Percentiles rank a stretch among this genome's conserved stretches.
Conservation (phyloP, 2,113 vertebrate genomes). For the Melanocharis versteri region DNA sequence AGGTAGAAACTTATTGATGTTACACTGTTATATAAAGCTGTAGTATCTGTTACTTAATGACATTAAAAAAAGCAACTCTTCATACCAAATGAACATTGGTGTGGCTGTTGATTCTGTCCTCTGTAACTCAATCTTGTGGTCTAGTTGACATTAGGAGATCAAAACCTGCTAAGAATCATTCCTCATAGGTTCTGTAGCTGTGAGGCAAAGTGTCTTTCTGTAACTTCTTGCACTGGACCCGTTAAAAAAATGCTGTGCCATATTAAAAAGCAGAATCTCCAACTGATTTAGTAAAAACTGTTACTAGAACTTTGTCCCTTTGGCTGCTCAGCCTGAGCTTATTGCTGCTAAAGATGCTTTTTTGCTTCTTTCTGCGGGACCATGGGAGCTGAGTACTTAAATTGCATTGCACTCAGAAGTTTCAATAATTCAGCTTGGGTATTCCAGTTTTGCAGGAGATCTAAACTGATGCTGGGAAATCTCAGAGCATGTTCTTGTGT, state of each 20-base stretch:
- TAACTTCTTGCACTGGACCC: neutral
- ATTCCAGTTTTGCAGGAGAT: neutral
- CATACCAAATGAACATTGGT: neutral
- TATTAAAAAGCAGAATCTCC: neutral
- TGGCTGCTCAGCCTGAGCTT: neutral
- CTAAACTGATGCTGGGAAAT: neutral
- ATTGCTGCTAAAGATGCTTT: neutral
- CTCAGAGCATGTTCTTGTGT: neutral
- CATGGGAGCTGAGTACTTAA: neutral
- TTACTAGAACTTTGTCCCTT: neutral
- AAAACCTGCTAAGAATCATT: neutral
- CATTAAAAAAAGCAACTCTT: slow-evolving; percentile 60
- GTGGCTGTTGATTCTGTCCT: neutral
- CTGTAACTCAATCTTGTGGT: neutral
- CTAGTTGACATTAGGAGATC: neutral
- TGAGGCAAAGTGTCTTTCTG: neutral
- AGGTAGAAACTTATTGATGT: slow-evolving; percentile 60
- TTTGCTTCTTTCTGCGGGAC: neutral
- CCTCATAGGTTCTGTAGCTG: neutral
- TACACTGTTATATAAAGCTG: slow-evolving; percentile 45
- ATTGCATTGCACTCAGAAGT: neutral
- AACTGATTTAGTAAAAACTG: neutral
- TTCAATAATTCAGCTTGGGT: neutral
- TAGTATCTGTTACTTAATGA: slow-evolving; percentile 26
- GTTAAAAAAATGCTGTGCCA: neutral